A percentile compares a stretch with the other conserved stretches of the same genome.
Conservation (phyloP, 92 coral and sea anemone species). For the Montipora capitata region DNA sequence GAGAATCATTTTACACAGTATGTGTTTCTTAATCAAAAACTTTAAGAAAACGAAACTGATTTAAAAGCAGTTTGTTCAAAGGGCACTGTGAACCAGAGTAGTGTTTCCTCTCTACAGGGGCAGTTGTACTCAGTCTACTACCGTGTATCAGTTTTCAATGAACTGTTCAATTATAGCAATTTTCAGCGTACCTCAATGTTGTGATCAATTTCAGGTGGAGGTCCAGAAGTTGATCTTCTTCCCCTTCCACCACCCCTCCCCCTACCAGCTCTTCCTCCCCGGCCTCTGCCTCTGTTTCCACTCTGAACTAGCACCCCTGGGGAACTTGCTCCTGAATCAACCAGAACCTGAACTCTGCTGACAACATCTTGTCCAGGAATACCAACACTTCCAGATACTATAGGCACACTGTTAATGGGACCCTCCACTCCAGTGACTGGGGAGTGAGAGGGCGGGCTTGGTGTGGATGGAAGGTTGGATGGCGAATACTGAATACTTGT, state of each 20-base stretch:
- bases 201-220: conserved; percentile 97
- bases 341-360: conserved; percentile 73
- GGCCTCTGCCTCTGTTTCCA: conserved; percentile 90
- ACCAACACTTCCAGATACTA: conserved; percentile 70
- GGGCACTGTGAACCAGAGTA: no score
- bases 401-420: conserved; percentile 78
- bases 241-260: conserved; percentile 96
- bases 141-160: no score
- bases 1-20: no score
- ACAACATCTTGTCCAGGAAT: conserved; percentile 85
- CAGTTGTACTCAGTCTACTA: no score
- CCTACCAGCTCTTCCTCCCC: conserved; percentile 97
- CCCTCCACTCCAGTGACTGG: conserved; percentile 84
- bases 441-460: conserved; percentile 85
- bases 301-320: conserved; percentile 82
- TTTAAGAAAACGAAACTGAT: no score
- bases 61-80: no score
- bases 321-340: conserved; percentile 66
- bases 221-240: conserved; percentile 95
- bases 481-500: conserved; percentile 87
- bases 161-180: no score
- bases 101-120: no score
- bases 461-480: conserved; percentile 89
- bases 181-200: conserved; percentile 84
- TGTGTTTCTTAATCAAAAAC: no score